Evolutionary conservation across 2,797 vertebrate species (phyloP).

Genomic region (Sitta carolinensis): DNA sequence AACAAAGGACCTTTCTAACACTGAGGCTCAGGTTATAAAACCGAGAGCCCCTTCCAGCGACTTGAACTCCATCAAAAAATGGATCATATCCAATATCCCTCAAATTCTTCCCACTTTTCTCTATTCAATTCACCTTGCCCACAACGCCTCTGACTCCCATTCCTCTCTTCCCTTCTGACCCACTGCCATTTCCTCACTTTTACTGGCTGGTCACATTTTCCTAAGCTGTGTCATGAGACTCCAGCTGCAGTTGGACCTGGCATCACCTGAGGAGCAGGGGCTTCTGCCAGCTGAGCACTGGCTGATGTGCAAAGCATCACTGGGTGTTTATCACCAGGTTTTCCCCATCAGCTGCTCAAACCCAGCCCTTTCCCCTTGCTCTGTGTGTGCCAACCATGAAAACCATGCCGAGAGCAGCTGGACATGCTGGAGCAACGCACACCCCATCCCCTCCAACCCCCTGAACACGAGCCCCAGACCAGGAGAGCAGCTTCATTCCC

Average conservation of each 20-base stretch:
- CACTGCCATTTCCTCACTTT: neutral
- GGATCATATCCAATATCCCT: fast-evolving
- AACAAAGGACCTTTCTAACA: neutral
- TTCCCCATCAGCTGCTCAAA: neutral
- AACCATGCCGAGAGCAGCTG: neutral
- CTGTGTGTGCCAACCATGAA: fast-evolving
- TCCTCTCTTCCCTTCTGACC: neutral
- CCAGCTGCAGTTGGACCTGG: neutral
- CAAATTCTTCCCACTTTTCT: neutral
- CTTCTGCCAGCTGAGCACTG: neutral
- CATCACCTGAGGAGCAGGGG: neutral
- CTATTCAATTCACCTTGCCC: neutral
- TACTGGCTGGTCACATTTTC: neutral
- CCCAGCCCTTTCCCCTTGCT: neutral
- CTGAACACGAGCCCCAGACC: neutral
- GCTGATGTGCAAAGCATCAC: neutral
- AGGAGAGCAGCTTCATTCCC: neutral
- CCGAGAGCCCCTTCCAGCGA: neutral
- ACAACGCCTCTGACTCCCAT: neutral
- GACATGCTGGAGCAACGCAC: neutral
- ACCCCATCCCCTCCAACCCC: neutral
- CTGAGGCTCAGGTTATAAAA: neutral
- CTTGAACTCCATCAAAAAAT: neutral
- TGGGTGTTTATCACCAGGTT: fast-evolving
- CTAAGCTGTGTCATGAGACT: neutral